A percentile compares a stretch with the other conserved stretches of the same genome.
These are phyloP conservation scores for Gymnogyps californianus DNA, from an alignment of 2,113 vertebrate species.

Conservation along the genomic window DNA sequence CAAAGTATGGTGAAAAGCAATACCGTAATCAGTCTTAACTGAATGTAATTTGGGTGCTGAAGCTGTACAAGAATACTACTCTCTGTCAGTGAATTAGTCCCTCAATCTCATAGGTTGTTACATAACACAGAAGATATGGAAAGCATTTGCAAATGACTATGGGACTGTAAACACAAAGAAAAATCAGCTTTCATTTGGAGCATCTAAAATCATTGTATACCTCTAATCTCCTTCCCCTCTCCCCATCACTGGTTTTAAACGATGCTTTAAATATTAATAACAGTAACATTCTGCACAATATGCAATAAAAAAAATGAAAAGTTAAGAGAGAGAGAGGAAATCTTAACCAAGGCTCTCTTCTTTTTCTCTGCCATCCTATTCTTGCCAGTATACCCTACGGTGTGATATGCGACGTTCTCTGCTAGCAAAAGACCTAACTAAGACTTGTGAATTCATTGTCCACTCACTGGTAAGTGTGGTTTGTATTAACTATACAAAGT, in stretches of 20 bases:
- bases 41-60: background rate
- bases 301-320: background rate
- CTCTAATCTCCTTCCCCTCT: background rate
- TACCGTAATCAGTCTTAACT: rapidly evolving
- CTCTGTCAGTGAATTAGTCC: background rate
- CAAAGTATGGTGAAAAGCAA: background rate
- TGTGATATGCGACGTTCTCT: slow-evolving; percentile 93
- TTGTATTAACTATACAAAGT: background rate
- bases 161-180: background rate
- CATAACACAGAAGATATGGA: background rate
- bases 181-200: background rate
- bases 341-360: background rate
- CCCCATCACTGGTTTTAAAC: background rate
- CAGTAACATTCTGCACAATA: background rate
- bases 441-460: slow-evolving; percentile 95
- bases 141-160: background rate
- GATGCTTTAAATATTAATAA: background rate
- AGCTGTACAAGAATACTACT: background rate
- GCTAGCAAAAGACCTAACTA: slow-evolving; percentile 92
- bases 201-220: background rate
- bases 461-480: slow-evolving; percentile 83
- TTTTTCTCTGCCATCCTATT: background rate
- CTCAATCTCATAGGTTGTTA: background rate
- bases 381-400: slow-evolving; percentile 86
- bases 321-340: background rate